Evolutionary conservation across 1,140 invertebrate species (phyloP), one percentile per base, ranked within the genome.

Genomic region (Nautilus pompilius): DNA sequence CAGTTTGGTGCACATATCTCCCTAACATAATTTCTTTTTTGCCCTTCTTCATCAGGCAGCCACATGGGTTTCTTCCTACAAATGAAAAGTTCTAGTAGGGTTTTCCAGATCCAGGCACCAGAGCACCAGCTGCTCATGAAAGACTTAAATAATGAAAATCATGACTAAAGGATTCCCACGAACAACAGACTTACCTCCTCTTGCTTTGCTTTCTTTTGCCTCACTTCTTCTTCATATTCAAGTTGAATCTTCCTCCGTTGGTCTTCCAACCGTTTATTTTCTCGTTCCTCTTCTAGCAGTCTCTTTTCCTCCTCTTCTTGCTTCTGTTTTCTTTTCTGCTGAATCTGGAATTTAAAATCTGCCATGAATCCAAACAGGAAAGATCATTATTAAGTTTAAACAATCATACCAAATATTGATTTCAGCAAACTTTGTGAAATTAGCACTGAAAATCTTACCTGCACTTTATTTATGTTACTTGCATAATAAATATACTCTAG

Each of bases 141-240:
- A n/a, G n/a, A n/a, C n/a, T n/a, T n/a, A n/a, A n/a, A n/a, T n/a
- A n/a, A n/a, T n/a, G n/a, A n/a, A n/a, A n/a, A n/a, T n/a, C n/a
- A n/a, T n/a, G n/a, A n/a, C n/a, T n/a, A n/a, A n/a, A n/a, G n/a
- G n/a, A n/a, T n/a, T n/a, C n/a, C n/a, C n/a, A n/a, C n/a, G n/a
- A n/a, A n/a, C n/a, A n/a, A n/a, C n/a, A n/a, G 24, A 6, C 61
- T 59, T 60, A 82, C 79, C 62, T 80, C 76, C 48, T 82, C 80
- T 41, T 80, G 74, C 60, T 81, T 79, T 33, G 73, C 74, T 53
- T 68, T 63, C 28, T 75, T 72, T 58, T 73, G 78, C 36, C 67
- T 68, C 48, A 72, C 65, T 64, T 81, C 79, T 57, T 75, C 74
- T 17, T 81, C 79, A 68, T 71, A 77, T 58, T 82, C 79, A 30